Evolutionary conservation across 2,797 vertebrate species (phyloP).

Genomic region (Spinus pinus): DNA sequence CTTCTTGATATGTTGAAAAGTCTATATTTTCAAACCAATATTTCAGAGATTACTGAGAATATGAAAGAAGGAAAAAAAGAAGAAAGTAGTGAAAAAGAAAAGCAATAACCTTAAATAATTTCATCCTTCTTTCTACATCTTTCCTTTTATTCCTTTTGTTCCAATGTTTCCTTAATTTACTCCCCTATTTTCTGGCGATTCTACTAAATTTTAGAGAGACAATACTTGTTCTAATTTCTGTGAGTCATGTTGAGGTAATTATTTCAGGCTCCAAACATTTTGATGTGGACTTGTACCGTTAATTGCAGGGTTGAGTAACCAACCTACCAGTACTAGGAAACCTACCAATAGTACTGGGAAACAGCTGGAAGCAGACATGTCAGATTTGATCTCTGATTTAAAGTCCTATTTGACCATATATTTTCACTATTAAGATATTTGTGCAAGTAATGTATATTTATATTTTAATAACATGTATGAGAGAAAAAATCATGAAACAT

Average conservation of each 20-base stretch:
- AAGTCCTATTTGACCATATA: neutral
- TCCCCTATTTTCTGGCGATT: slow-evolving; percentile 21
- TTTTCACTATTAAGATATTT: neutral
- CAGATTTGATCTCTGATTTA: slow-evolving; percentile 14
- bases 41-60: neutral
- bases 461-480: neutral
- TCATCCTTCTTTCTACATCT: neutral
- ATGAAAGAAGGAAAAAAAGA: neutral
- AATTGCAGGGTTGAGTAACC: slow-evolving; percentile 30
- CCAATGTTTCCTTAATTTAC: slow-evolving; percentile 23
- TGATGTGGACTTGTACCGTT: slow-evolving; percentile 20
- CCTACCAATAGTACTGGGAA: neutral
- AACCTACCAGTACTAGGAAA: neutral
- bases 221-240: slow-evolving; percentile 22
- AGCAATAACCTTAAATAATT: neutral
- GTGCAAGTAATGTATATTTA: neutral
- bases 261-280: slow-evolving; percentile 42
- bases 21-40: neutral
- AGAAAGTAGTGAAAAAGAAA: neutral
- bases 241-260: slow-evolving; percentile 42
- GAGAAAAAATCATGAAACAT: neutral
- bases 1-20: neutral
- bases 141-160: slow-evolving; percentile 17
- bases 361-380: neutral
- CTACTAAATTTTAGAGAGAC: slow-evolving; percentile 2